phyloP scores from a whole-genome alignment of 1,140 invertebrate species.

The Anastrepha ludens region DNA sequence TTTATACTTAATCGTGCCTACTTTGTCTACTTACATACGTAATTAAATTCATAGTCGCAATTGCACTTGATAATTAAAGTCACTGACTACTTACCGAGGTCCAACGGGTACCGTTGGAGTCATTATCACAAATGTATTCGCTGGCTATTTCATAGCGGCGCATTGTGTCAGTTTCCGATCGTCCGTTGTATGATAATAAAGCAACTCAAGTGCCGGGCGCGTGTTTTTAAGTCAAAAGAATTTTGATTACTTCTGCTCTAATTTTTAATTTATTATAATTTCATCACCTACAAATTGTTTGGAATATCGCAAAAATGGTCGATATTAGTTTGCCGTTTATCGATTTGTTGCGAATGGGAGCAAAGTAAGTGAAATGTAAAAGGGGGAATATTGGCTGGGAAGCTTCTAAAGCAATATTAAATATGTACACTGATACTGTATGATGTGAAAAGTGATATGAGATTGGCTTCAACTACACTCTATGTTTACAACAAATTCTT shows the following conservation, averaged over 20 bases:
- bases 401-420: too few relatives aligned
- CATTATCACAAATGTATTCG: neutral
- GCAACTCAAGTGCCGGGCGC: neutral
- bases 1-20: too few relatives aligned
- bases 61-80: neutral
- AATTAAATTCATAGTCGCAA: conserved; percentile 14
- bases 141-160: neutral
- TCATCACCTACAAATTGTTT: neutral
- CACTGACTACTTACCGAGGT: neutral
- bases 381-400: too few relatives aligned
- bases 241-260: too few relatives aligned
- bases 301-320: neutral
- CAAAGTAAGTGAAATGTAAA: neutral
- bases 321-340: neutral
- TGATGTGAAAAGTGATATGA: too few relatives aligned
- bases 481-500: too few relatives aligned
- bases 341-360: neutral
- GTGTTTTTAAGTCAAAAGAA: neutral
- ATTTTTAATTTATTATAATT: too few relatives aligned
- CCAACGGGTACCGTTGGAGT: neutral
- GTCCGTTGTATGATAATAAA: neutral
- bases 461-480: too few relatives aligned
- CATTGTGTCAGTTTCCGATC: neutral
- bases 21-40: neutral
- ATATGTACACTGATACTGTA: too few relatives aligned